phyloP scores from a whole-genome alignment of 2,113 vertebrate species.

The Amblyopsis rosae region DNA sequence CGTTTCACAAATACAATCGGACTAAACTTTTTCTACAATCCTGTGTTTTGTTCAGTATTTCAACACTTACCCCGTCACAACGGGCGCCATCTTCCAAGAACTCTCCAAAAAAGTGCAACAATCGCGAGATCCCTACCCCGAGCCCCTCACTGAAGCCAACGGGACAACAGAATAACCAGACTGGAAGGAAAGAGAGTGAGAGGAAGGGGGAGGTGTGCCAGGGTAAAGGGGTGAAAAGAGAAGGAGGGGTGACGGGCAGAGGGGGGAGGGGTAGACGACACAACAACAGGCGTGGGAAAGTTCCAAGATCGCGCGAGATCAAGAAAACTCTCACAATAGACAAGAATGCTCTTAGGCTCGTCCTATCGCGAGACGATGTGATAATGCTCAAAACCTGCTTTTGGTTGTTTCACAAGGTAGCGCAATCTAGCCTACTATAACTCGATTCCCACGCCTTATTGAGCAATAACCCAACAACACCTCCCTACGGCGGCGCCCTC shows the following conservation, averaged over 20 bases:
- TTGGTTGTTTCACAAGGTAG: conserved; percentile 16
- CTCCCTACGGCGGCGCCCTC: conserved; percentile 3
- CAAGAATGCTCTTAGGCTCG: background rate
- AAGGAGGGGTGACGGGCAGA: conserved; percentile 16
- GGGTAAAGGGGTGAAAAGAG: conserved; percentile 31
- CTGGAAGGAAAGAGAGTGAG: conserved; percentile 27
- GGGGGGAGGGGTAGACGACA: conserved; percentile 49
- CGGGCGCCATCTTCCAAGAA: conserved; percentile 98
- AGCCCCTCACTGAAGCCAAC: conserved; percentile 24
- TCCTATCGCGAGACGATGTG: conserved; percentile 66
- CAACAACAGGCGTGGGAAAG: conserved; percentile 80
- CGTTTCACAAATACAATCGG: background rate
- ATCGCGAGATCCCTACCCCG: conserved; percentile 74
- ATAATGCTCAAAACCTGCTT: background rate
- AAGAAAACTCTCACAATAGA: conserved; percentile 62
- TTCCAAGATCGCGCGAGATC: conserved; percentile 67
- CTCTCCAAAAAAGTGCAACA: conserved; percentile 84
- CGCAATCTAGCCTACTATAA: conserved; percentile 24
- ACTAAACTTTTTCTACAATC: conserved; percentile 18
- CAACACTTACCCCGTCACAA: conserved; percentile 95
- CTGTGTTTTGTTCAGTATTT: conserved; percentile 60
- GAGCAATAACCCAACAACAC: conserved; percentile 48
- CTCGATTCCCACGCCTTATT: conserved; percentile 67
- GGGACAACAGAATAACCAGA: conserved; percentile 45
- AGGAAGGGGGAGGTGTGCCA: conserved; percentile 37